A percentile compares a stretch with the other conserved stretches of the same genome.
phyloP scores from a whole-genome alignment of 2,888 invertebrate species.

The Andrena chrysosceles region DNA sequence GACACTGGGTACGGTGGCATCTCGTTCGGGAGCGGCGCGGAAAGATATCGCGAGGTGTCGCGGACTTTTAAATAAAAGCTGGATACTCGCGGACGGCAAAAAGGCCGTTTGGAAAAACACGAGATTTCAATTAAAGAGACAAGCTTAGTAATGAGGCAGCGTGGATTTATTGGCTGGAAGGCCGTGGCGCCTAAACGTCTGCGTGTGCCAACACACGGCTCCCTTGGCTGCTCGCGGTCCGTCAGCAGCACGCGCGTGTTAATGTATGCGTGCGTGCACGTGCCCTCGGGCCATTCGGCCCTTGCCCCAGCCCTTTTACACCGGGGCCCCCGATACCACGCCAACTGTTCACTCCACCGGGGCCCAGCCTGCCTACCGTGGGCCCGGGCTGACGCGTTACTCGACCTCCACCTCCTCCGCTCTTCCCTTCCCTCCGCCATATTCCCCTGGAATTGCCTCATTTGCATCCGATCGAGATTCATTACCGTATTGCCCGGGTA shows the following conservation, averaged over 20 bases:
- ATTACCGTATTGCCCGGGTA: slow-evolving; percentile 72
- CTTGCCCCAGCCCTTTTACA: slow-evolving; percentile 32
- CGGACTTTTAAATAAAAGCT: slow-evolving; percentile 78
- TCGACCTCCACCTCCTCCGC: slow-evolving; percentile 45
- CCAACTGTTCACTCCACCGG: slow-evolving; percentile 3
- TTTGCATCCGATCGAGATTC: slow-evolving; percentile 77
- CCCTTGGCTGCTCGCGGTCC: slow-evolving; percentile 36
- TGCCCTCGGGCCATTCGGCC: slow-evolving; percentile 54
- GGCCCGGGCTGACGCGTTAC: slow-evolving; percentile 2
- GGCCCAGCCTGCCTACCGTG: not conserved
- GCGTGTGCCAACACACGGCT: slow-evolving; percentile 59
- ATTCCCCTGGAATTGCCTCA: slow-evolving; percentile 64
- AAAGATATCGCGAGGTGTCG: slow-evolving; percentile 78
- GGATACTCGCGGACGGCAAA: slow-evolving; percentile 68
- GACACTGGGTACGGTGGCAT: slow-evolving; percentile 36
- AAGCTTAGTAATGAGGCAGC: slow-evolving; percentile 87
- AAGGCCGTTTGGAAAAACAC: slow-evolving; percentile 84
- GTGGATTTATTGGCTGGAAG: slow-evolving; percentile 81
- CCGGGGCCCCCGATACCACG: slow-evolving; percentile 17
- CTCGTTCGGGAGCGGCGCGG: slow-evolving; percentile 56
- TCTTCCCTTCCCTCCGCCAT: slow-evolving; percentile 39
- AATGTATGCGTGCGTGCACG: slow-evolving; percentile 71
- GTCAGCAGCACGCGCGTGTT: slow-evolving; percentile 69
- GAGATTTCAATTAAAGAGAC: slow-evolving; percentile 88
- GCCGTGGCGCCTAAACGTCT: slow-evolving; percentile 76